Conservation (phyloP, 2,888 invertebrate species). For the Thecocarcelia acutangulata region DNA sequence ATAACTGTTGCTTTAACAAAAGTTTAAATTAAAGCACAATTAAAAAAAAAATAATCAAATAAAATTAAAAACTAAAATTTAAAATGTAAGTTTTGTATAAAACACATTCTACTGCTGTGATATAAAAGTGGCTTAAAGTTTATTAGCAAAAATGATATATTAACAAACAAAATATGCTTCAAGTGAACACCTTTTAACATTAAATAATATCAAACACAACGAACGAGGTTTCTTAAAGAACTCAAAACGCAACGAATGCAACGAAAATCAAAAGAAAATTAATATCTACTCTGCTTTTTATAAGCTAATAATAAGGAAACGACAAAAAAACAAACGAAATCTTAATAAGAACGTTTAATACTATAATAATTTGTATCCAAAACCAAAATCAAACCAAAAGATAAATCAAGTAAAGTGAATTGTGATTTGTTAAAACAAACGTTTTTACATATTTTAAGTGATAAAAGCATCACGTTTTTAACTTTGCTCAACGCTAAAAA, state of each 20-base stretch:
- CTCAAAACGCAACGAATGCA: slow-evolving; percentile 23
- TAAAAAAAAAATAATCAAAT: background rate
- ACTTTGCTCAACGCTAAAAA: slow-evolving; percentile 16
- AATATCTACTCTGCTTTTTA: slow-evolving; percentile 12
- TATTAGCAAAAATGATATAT: slow-evolving; percentile 2
- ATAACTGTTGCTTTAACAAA: slow-evolving; percentile 61
- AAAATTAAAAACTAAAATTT: background rate
- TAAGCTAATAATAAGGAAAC: too few species aligned
- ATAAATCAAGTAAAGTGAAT: background rate
- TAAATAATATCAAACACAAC: slow-evolving; percentile 30
- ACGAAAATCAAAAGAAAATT: background rate
- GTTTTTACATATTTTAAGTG: background rate
- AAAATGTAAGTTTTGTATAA: slow-evolving; percentile 13
- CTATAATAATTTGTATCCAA: too few species aligned
- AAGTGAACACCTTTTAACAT: too few species aligned
- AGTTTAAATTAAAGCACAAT: background rate
- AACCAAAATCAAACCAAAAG: too few species aligned
- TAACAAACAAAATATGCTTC: too few species aligned
- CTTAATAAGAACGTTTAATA: too few species aligned
- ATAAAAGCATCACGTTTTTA: background rate
- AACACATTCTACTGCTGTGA: slow-evolving; percentile 60
- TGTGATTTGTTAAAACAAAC: slow-evolving; percentile 22
- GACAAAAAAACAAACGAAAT: too few species aligned
- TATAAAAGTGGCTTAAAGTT: slow-evolving; percentile 69
- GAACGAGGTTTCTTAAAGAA: slow-evolving; percentile 49